Conservation (phyloP, 2,797 vertebrate species). For the Rhynchotus rufescens region DNA sequence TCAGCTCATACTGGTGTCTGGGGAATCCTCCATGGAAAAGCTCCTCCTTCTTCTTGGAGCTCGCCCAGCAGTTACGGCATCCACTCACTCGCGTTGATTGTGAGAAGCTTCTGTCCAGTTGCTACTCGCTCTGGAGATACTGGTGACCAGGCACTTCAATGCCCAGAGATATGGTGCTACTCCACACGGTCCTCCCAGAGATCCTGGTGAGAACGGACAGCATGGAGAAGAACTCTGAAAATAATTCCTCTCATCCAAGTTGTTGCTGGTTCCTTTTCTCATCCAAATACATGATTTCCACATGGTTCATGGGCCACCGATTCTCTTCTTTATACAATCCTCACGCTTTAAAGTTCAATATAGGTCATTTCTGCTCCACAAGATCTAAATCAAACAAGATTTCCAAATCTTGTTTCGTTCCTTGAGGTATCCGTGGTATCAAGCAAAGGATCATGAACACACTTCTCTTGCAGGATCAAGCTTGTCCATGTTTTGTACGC, state of each 20-base stretch:
- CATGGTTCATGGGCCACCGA: background rate
- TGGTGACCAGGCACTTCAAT: background rate
- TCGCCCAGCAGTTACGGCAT: background rate
- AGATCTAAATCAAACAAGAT: background rate
- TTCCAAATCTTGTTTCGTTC: background rate
- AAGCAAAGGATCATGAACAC: background rate
- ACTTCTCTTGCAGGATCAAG: background rate
- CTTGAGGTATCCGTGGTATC: background rate
- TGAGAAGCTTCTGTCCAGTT: background rate
- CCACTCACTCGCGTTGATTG: background rate
- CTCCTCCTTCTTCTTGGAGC: rapidly evolving
- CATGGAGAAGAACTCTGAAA: background rate
- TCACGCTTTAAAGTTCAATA: background rate
- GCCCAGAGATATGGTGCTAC: background rate
- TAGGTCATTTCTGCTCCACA: background rate
- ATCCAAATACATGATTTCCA: background rate
- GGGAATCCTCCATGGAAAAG: background rate
- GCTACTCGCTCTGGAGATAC: rapidly evolving
- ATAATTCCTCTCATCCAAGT: background rate
- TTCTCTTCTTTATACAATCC: background rate
- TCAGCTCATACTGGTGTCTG: rapidly evolving
- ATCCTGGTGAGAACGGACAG: background rate
- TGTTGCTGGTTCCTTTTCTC: background rate
- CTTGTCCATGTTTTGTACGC: background rate
- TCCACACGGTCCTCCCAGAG: background rate